phyloP scores from a whole-genome alignment of 2,888 invertebrate genomes.

The Loripinus fragilis region DNA sequence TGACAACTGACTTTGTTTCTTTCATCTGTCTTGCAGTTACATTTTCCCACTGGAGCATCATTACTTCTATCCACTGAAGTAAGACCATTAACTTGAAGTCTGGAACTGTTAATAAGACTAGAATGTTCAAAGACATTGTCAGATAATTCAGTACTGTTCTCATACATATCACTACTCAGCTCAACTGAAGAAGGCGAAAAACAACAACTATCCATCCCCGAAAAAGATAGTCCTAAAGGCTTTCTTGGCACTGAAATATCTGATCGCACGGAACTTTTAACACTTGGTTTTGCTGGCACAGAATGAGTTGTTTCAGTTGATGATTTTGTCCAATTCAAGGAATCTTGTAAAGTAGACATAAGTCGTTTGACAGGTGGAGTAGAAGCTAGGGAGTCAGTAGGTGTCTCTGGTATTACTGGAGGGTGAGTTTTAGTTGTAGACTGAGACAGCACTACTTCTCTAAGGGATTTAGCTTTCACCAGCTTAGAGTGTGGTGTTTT shows the following conservation, averaged over 20 bases:
- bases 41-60: not conserved
- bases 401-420: constrained; percentile 28
- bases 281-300: constrained; percentile 9
- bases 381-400: constrained; percentile 2
- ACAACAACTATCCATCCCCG: not conserved
- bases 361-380: constrained; percentile 49
- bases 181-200: not conserved
- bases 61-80: constrained; percentile 37
- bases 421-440: constrained; percentile 35
- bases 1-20: constrained; percentile 26
- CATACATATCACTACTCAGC: constrained; percentile 10
- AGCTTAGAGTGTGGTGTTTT: constrained; percentile 21
- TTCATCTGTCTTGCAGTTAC: constrained; percentile 13
- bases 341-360: constrained; percentile 66
- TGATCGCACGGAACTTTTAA: constrained; percentile 30
- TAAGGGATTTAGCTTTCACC: constrained; percentile 46
- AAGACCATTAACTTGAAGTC: constrained; percentile 14
- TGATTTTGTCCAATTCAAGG: constrained; percentile 68
- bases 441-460: constrained; percentile 49
- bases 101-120: not conserved
- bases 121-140: constrained; percentile 10
- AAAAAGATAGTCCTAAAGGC: constrained; percentile 31
- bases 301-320: constrained; percentile 44
- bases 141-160: not conserved
- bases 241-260: not conserved